phyloP scores from a whole-genome alignment of 1,140 invertebrate genomes.

The Megalonaias nervosa region DNA sequence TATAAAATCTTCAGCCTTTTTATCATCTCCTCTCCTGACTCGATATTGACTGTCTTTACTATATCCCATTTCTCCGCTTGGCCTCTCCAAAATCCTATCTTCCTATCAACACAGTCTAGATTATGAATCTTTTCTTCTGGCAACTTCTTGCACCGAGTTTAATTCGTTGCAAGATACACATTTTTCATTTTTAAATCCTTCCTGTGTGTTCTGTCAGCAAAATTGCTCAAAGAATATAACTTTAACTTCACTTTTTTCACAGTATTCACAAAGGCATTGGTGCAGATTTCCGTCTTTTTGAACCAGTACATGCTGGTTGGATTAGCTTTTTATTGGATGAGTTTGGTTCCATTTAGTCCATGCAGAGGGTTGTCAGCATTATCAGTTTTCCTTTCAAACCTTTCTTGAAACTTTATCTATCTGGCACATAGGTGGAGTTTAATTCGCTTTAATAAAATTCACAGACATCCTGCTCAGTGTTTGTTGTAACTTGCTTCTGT shows the following conservation, averaged over 20 bases:
- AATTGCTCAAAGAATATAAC: constrained; percentile 10
- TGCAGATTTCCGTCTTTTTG: constrained; percentile 16
- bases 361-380: neutral
- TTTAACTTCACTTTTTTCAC: constrained; percentile 26
- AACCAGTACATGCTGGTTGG: constrained; percentile 4
- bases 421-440: constrained; percentile 13
- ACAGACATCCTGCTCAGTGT: constrained; percentile 7
- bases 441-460: constrained; percentile 10
- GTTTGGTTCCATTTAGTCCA: constrained; percentile 13
- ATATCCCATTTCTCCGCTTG: constrained; percentile 18
- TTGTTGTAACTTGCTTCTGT: constrained; percentile 10
- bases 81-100: neutral
- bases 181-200: constrained; percentile 16
- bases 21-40: constrained; percentile 13
- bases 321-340: constrained; percentile 7
- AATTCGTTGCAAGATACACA: neutral
- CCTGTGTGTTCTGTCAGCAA: constrained; percentile 13
- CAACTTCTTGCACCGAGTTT: constrained; percentile 1
- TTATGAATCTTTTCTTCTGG: neutral
- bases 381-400: neutral
- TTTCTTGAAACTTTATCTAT: constrained; percentile 18
- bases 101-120: constrained; percentile 13
- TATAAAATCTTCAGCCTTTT: constrained; percentile 3
- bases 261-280: constrained; percentile 31
- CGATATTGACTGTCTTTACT: neutral